Evolutionary conservation across 2,888 invertebrate genomes (phyloP).

Genomic region (Nomada goodeniana): DNA sequence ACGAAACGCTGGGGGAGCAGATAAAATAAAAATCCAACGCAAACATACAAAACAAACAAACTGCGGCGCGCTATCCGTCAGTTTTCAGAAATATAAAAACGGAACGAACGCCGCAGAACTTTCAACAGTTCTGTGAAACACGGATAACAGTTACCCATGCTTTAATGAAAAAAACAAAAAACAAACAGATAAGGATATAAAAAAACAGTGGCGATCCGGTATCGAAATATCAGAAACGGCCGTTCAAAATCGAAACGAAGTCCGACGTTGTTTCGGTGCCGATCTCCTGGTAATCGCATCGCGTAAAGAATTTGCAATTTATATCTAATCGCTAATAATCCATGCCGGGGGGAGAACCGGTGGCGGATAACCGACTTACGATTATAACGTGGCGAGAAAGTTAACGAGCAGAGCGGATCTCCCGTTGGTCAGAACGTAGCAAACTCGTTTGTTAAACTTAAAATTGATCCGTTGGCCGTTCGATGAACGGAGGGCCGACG

Average conservation of each 20-base stretch:
- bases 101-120: too few relatives aligned
- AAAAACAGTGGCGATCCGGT: too few relatives aligned
- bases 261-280: not conserved
- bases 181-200: not conserved
- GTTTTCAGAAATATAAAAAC: too few relatives aligned
- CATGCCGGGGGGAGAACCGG: constrained; percentile 17
- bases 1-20: too few relatives aligned
- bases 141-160: too few relatives aligned
- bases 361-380: constrained; percentile 62
- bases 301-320: constrained; percentile 41
- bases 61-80: too few relatives aligned
- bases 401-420: constrained; percentile 59
- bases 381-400: constrained; percentile 63
- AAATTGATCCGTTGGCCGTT: constrained; percentile 75
- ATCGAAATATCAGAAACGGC: not conserved
- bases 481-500: constrained; percentile 40
- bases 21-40: too few relatives aligned
- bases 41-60: too few relatives aligned
- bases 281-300: not conserved
- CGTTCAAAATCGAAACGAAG: not conserved
- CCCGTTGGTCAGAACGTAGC: constrained; percentile 63
- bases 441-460: constrained; percentile 79
- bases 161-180: not conserved
- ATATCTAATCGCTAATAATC: constrained; percentile 62
- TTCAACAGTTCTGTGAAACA: too few relatives aligned